A percentile compares a stretch with the other conserved stretches of the same genome.
Evolutionary conservation across 1,140 invertebrate species (phyloP).

Genomic region (Meloidogyne chitwoodi): DNA sequence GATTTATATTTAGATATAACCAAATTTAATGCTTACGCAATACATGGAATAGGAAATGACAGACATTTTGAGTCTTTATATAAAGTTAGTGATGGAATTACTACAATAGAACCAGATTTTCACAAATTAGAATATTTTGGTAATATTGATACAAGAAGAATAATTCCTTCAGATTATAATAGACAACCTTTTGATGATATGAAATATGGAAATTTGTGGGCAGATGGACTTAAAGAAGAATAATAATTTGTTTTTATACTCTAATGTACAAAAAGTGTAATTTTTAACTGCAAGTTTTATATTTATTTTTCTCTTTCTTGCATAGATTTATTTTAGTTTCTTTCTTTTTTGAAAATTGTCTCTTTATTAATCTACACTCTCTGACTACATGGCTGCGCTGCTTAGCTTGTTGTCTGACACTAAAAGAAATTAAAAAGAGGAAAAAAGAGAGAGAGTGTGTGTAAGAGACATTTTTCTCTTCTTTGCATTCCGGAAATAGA

Average conservation of each 20-base stretch:
- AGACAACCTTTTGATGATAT: conserved; percentile 48
- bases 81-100: conserved; percentile 62
- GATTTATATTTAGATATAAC: conserved; percentile 61
- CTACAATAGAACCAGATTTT: conserved; percentile 66
- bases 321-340: no score
- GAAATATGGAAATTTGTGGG: conserved; percentile 56
- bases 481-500: no score
- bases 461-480: no score
- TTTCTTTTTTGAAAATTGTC: no score
- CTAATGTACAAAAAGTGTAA: background rate
- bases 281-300: background rate
- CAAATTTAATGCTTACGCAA: conserved; percentile 67
- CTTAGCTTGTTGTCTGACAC: no score
- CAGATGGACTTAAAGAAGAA: conserved; percentile 17
- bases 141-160: conserved; percentile 35
- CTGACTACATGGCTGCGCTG: no score
- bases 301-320: no score
- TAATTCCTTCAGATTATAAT: conserved; percentile 56
- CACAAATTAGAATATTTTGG: conserved; percentile 51
- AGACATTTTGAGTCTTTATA: conserved; percentile 64
- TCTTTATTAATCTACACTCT: no score
- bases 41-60: conserved; percentile 63
- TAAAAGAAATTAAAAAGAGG: no score
- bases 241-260: background rate
- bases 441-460: no score